Evolutionary conservation across 2,888 invertebrate species (phyloP).

Genomic region (Ditylenchus weischeri): DNA sequence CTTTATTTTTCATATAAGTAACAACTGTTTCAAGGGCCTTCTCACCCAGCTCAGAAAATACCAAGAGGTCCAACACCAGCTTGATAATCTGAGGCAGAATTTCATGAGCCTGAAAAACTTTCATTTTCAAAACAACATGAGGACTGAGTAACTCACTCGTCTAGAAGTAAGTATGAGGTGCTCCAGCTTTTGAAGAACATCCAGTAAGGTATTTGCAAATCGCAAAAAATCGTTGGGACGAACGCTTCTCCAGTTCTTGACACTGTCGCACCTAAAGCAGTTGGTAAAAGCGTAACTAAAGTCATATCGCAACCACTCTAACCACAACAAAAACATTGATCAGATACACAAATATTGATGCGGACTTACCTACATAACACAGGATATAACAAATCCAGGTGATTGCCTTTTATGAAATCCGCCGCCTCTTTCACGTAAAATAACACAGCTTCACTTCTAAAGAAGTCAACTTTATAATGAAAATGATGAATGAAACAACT

Average conservation of each 20-base stretch:
- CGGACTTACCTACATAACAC: constrained; percentile 6
- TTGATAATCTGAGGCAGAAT: constrained; percentile 13
- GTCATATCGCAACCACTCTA: neutral
- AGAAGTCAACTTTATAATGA: neutral
- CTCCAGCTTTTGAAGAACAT: constrained; percentile 3
- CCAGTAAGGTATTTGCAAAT: constrained; percentile 1
- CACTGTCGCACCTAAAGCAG: neutral
- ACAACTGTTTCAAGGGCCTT: constrained; percentile 19
- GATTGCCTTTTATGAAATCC: constrained; percentile 19
- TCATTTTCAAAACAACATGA: too few relatives aligned
- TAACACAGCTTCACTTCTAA: constrained; percentile 20
- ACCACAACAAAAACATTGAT: neutral
- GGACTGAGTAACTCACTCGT: too few relatives aligned
- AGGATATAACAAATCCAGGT: constrained; percentile 12
- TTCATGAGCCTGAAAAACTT: constrained; percentile 8
- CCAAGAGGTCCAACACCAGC: constrained; percentile 13
- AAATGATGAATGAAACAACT: neutral
- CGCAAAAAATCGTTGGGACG: neutral
- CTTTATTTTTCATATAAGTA: constrained; percentile 16
- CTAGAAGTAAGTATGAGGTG: neutral
- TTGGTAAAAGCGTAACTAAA: neutral
- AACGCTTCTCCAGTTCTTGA: neutral
- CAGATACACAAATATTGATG: neutral
- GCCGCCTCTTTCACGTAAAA: constrained; percentile 20
- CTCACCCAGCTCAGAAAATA: constrained; percentile 6